Conservation (phyloP, 2,797 vertebrate species). For the Percopsis omiscomaycus region DNA sequence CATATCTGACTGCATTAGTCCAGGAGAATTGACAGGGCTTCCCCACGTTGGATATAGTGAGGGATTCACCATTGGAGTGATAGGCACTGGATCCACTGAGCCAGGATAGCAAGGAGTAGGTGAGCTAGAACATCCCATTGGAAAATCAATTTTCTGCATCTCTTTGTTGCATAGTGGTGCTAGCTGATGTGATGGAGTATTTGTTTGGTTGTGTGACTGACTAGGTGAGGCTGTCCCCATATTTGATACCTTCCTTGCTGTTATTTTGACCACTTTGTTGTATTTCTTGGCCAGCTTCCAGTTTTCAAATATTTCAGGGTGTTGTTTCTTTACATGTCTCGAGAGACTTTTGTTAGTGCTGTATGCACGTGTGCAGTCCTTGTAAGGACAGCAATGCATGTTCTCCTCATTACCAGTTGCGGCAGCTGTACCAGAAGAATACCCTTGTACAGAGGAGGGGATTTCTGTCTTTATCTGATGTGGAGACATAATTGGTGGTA, state of each 20-base stretch:
- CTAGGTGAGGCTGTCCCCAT: conserved; percentile 73
- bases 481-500: conserved; percentile 62
- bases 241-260: conserved; percentile 69
- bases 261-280: conserved; percentile 87
- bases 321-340: conserved; percentile 96
- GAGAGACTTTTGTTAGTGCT: conserved; percentile 97
- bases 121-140: conserved; percentile 78
- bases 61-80: conserved; percentile 85
- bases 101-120: conserved; percentile 76
- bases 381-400: conserved; percentile 89
- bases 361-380: conserved; percentile 91
- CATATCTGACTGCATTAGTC: conserved; percentile 84
- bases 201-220: conserved; percentile 67
- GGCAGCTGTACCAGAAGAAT: conserved; percentile 53
- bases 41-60: conserved; percentile 85
- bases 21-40: conserved; percentile 78
- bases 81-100: conserved; percentile 84
- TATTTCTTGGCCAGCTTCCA: conserved; percentile 94
- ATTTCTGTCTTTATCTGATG: conserved; percentile 70
- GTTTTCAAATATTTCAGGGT: conserved; percentile 92
- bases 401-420: conserved; percentile 70
- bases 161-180: conserved; percentile 78
- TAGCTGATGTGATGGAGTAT: conserved; percentile 57
- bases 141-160: conserved; percentile 77
- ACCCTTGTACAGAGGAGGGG: conserved; percentile 63